Percentiles rank a stretch among this genome's conserved stretches.
These are phyloP conservation scores for Pseudopodoces humilis DNA, from an alignment of 2,113 vertebrate species.

Conservation along the genomic window DNA sequence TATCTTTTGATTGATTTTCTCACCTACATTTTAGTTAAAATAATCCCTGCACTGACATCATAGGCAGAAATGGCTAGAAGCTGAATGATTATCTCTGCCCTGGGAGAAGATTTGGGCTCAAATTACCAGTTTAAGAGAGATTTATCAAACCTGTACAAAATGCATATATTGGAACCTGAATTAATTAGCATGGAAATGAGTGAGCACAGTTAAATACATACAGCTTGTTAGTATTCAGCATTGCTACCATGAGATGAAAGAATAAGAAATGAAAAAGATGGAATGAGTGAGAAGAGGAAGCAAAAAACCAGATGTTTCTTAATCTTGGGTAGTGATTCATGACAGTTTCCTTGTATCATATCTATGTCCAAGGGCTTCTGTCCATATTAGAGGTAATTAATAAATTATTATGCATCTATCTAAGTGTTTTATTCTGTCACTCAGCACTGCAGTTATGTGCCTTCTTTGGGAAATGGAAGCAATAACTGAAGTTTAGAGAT, in stretches of 20 bases:
- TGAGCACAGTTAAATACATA: not conserved
- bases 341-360: not conserved
- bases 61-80: not conserved
- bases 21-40: constrained; percentile 39
- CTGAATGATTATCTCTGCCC: not conserved
- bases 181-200: constrained; percentile 2
- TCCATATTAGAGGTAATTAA: not conserved
- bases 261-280: not conserved
- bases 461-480: not conserved
- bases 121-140: constrained; percentile 8
- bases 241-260: not conserved
- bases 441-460: not conserved
- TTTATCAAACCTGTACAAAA: constrained; percentile 31
- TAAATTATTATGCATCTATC: not conserved
- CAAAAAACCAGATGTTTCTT: not conserved
- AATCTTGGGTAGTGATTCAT: not conserved
- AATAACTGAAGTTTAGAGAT: not conserved
- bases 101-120: not conserved
- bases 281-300: not conserved
- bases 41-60: not conserved
- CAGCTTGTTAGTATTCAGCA: not conserved
- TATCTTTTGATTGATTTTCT: constrained; percentile 16
- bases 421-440: not conserved
- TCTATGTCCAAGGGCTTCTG: not conserved
- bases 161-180: not conserved